Conservation (phyloP, 2,797 vertebrate genomes). For the Allobates femoralis region DNA sequence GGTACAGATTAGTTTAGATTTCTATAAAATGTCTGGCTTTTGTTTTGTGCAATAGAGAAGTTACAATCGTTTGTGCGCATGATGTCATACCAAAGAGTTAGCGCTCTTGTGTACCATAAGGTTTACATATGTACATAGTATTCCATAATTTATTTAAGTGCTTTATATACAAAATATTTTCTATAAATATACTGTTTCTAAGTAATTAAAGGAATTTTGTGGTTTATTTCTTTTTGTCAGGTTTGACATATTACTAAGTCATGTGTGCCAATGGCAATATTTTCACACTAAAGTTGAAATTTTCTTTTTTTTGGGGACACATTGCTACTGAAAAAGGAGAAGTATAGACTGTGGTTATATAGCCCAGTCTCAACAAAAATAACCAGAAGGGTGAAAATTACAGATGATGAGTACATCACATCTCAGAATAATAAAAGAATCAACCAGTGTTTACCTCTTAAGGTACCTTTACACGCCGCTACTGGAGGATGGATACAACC, state of each 20-base stretch:
- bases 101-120: constrained; percentile 63
- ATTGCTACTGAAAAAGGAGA: neutral
- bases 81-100: constrained; percentile 63
- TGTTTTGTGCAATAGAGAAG: constrained; percentile 59
- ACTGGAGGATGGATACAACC: too few species aligned
- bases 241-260: neutral
- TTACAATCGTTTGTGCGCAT: constrained; percentile 52
- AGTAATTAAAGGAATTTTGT: constrained; percentile 45
- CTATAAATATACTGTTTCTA: constrained; percentile 65
- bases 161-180: constrained; percentile 64
- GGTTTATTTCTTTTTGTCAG: constrained; percentile 16
- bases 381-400: neutral
- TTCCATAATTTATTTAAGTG: constrained; percentile 57
- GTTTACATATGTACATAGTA: constrained; percentile 63
- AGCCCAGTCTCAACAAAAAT: neutral
- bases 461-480: too few species aligned
- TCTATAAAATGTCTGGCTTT: constrained; percentile 49
- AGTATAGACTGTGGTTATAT: neutral
- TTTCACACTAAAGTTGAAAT: neutral
- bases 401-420: neutral
- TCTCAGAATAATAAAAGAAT: neutral
- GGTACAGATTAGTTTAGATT: constrained; percentile 55
- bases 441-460: neutral
- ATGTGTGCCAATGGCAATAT: neutral
- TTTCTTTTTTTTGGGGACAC: neutral